Base-by-base conservation (phyloP, 2,888 invertebrate genomes). In the Hyposoter dolosus region DNA sequence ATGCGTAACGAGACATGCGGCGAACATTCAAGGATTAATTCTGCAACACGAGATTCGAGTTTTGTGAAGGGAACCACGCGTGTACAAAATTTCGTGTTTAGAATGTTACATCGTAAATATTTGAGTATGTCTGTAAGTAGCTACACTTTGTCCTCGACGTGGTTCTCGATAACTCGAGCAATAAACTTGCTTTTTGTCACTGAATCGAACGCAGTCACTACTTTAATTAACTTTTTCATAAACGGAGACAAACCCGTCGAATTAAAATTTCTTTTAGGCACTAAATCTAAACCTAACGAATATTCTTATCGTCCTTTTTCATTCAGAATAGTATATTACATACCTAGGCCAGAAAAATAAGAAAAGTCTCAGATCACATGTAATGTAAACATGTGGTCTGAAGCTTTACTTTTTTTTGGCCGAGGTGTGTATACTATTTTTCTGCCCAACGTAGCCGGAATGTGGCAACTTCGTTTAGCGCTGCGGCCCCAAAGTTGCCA, bases 201-300 rank as follows among this genome's bases (percentile, higher is more conserved):
- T 83, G 17, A 72, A 75, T 77, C 77, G 76, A 65, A 69, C 60
- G 79, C 53, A 71, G 40, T 56, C 78, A 77, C 17, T 72, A 74
- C 32, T 40, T 53, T 60, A 47, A 75, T 68, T 68, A 72, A 60
- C 60, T 79, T 56, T 84, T 77, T 77, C 10, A 82, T 65, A 84
- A 68, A 66, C 88, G 87, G 88, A 90, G 89, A 90, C 89, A 89
- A 91, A 89, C 89, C 89, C 88, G 88, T 88, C 89, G 89, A 89
- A 90, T 86, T 71, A 47, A 28, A 28, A 4, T 76, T 43, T 50
- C 47, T 68, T 86, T 92, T 93, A 93, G 93, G 93, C 93, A 93
- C 92, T 93, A 93, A 92, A 91, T 90, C 91, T 92, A 93, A 87
- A 69, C 88, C 92, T 92, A 92, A 92, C 90, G 88, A 91, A 90